Conservation (phyloP, 2,797 vertebrate species). For the Sebastes itinus region DNA sequence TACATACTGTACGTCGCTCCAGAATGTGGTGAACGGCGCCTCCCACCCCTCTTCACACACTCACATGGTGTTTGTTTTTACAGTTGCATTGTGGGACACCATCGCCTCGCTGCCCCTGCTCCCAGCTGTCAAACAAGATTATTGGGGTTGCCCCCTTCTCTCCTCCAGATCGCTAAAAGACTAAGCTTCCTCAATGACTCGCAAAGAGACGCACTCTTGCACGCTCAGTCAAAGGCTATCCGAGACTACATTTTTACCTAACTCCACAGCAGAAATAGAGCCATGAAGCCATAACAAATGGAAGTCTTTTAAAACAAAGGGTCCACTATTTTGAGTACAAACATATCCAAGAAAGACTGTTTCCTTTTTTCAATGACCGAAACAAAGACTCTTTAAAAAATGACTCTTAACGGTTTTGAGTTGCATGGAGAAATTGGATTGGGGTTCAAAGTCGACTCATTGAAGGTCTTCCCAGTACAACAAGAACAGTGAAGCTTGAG, state of each 20-base stretch:
- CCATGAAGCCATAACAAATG: constrained; percentile 71
- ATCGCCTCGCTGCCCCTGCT: constrained; percentile 59
- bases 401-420: constrained; percentile 68
- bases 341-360: constrained; percentile 64
- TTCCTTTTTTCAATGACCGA: constrained; percentile 73
- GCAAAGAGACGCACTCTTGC: constrained; percentile 27
- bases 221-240: constrained; percentile 15
- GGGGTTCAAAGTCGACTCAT: constrained; percentile 66
- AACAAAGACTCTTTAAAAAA: constrained; percentile 72
- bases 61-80: constrained; percentile 81
- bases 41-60: constrained; percentile 57
- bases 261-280: constrained; percentile 56
- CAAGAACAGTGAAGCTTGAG: constrained; percentile 50
- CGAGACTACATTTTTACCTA: constrained; percentile 29
- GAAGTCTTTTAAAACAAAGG: constrained; percentile 72
- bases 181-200: constrained; percentile 30
- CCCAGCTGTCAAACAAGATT: constrained; percentile 79
- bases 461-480: constrained; percentile 70
- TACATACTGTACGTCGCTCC: constrained; percentile 29
- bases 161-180: constrained; percentile 22
- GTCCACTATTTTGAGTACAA: constrained; percentile 73
- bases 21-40: constrained; percentile 56
- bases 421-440: constrained; percentile 72
- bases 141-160: constrained; percentile 59
- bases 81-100: constrained; percentile 78